These are phyloP conservation scores for Poeciliopsis occidentalis DNA, from an alignment of 2,113 vertebrate genomes.

Conservation along the genomic window DNA sequence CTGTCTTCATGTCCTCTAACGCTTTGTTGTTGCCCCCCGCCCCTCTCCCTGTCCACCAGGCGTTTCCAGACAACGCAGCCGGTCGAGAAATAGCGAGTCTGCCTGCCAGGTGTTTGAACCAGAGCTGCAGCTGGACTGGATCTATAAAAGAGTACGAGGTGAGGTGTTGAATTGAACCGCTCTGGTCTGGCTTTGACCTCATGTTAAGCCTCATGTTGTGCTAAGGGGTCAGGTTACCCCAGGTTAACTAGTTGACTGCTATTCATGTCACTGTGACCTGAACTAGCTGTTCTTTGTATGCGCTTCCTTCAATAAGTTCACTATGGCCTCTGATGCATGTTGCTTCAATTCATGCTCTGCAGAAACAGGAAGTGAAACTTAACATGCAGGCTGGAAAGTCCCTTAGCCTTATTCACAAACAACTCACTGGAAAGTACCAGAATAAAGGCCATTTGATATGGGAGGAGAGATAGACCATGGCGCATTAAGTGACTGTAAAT, in stretches of 20 bases:
- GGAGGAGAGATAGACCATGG: not conserved
- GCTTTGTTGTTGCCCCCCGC: slow-evolving; percentile 8
- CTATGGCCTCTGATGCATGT: not conserved
- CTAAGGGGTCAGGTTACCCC: not conserved
- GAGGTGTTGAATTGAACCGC: slow-evolving; percentile 5
- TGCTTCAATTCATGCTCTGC: not conserved
- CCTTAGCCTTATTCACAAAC: slow-evolving; percentile 39
- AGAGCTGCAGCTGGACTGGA: slow-evolving; percentile 88
- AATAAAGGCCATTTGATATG: not conserved
- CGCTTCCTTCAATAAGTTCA: not conserved
- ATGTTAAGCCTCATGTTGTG: not conserved
- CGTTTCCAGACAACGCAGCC: slow-evolving; percentile 93
- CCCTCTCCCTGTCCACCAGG: slow-evolving; percentile 55
- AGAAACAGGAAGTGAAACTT: slow-evolving; percentile 69
- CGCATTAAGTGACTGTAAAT: not conserved
- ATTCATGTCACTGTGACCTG: not conserved
- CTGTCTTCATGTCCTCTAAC: slow-evolving; percentile 1
- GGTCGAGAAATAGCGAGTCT: slow-evolving; percentile 91
- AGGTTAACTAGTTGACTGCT: not conserved
- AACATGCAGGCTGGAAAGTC: slow-evolving; percentile 65
- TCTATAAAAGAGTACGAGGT: slow-evolving; percentile 94
- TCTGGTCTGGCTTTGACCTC: not conserved
- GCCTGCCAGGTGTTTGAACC: slow-evolving; percentile 85
- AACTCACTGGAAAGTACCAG: slow-evolving; percentile 67
- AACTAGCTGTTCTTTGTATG: not conserved